Base-by-base conservation (phyloP, 2,888 invertebrate species). In the Scaptomyza tumidula region DNA sequence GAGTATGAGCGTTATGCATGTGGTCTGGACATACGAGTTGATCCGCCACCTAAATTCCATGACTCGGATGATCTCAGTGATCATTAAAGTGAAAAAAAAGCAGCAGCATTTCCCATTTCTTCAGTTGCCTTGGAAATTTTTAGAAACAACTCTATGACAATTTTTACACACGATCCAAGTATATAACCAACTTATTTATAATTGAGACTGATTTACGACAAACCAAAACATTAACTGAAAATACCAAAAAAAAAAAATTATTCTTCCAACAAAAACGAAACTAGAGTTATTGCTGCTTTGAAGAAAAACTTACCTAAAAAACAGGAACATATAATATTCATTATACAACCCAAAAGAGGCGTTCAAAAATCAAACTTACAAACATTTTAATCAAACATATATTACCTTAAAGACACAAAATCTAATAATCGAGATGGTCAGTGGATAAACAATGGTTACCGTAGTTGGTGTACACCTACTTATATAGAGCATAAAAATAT, bases 11-110 rank as follows among this genome's bases (percentile, higher is more conserved):
- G 95, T 86, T 93, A 95, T 90, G 93, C 95, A 61, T 95, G 95
- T n/a, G 96, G 96, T 77, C 95, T 96, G 89, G 96, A 96, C 86
- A 95, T 96, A 19, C 94, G 95, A 37, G 95, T 94, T 29, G 94
- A 96, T 83, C 96, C 96, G n/a, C 96, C 96, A 57, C 96, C 96
- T 57, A 93, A 96, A 74, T 94, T 96, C 86, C 96, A 96, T 80
- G 95, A 95, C 87, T 96, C 96, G 89, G 95, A 95, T 81, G 94
- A 94, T 76, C 71, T 89, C 19, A 91, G 91, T 76, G 91, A 91
- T 77, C 90, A 89, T 63, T 90, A 86, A 80, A 49, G 11, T n/a
- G 13, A 14, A 46, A n/a, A 13, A 33, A 13, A 24, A 59, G 33
- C 29, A 63, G 77, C 84, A 88, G 83, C 81, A 78, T 84, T 86